phyloP scores from a whole-genome alignment of 2,113 vertebrate genomes.

The Hipposideros armiger region DNA sequence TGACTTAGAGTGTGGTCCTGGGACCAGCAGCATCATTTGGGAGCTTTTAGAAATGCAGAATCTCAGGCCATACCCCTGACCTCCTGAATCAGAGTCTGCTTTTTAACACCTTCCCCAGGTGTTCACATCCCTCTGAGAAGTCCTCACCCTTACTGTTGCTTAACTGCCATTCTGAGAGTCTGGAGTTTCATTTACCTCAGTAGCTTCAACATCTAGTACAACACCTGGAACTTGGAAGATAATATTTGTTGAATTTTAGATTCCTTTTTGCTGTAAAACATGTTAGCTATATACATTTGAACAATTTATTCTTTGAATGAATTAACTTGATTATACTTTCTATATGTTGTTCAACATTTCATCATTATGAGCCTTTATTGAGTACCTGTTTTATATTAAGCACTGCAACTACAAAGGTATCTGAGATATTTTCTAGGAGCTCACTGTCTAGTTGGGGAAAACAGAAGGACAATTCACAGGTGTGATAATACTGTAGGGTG shows the following conservation, averaged over 20 bases:
- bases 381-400: not conserved
- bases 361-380: not conserved
- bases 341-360: not conserved
- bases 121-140: not conserved
- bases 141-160: not conserved
- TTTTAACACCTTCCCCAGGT: not conserved
- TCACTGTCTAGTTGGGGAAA: not conserved
- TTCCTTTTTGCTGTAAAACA: not conserved
- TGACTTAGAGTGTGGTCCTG: not conserved
- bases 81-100: constrained; percentile 4
- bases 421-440: not conserved
- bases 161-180: not conserved
- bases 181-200: not conserved
- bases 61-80: not conserved
- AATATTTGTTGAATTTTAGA: not conserved
- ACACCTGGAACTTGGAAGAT: not conserved
- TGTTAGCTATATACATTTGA: not conserved
- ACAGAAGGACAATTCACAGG: not conserved
- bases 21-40: not conserved
- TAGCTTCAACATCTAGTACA: not conserved
- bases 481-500: not conserved
- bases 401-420: not conserved
- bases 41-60: not conserved
- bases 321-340: constrained; percentile 14
- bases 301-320: constrained; percentile 18